Percentiles rank a stretch among this genome's conserved stretches.
phyloP scores from a whole-genome alignment of 1,140 invertebrate genomes.

The Papilio polytes region DNA sequence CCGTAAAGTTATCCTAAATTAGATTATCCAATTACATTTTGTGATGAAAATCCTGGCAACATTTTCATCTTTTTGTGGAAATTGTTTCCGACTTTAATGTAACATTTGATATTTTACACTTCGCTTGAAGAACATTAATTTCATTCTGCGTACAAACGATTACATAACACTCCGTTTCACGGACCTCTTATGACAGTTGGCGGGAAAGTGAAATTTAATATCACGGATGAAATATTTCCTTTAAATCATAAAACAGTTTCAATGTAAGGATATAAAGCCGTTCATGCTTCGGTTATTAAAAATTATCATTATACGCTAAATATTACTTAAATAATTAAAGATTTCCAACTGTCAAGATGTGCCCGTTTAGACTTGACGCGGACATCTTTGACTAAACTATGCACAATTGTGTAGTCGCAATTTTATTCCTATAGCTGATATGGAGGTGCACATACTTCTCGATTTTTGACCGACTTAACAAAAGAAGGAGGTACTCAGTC shows the following conservation, averaged over 20 bases:
- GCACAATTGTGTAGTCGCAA: too few relatives aligned
- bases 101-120: slow-evolving; percentile 17
- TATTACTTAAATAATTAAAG: neutral
- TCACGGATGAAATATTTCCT: slow-evolving; percentile 7
- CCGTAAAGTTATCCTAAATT: too few relatives aligned
- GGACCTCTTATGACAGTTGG: slow-evolving; percentile 14
- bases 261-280: neutral
- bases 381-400: too few relatives aligned
- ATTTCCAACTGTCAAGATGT: neutral
- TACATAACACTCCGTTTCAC: slow-evolving; percentile 1
- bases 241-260: slow-evolving; percentile 1
- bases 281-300: neutral
- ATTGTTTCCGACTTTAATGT: slow-evolving; percentile 12
- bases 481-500: too few relatives aligned
- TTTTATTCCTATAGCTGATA: too few relatives aligned
- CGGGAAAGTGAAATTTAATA: slow-evolving; percentile 17
- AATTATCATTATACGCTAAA: neutral
- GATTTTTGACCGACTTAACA: too few relatives aligned
- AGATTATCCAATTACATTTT: too few relatives aligned
- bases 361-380: neutral
- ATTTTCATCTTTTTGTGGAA: neutral
- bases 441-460: too few relatives aligned
- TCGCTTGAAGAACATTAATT: slow-evolving; percentile 3
- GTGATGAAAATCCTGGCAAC: neutral
- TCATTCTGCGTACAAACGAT: neutral